Evolutionary conservation across 2,888 invertebrate species (phyloP), one percentile per base, ranked within the genome.

Genomic region (Serripes groenlandicus): DNA sequence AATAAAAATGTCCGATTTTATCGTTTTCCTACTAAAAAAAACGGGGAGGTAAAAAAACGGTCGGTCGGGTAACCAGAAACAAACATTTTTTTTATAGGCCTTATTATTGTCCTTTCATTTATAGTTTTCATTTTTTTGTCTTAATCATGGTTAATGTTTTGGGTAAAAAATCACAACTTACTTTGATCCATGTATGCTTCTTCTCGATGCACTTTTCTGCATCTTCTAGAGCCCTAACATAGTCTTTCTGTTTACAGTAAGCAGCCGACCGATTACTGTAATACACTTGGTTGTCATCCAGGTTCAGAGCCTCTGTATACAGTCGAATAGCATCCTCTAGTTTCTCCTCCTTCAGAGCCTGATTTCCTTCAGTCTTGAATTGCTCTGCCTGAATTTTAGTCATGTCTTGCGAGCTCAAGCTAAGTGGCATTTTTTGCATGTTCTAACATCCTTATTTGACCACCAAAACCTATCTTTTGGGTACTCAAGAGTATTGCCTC

Each of bases 261-360:
- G 98, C 98, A 7, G 98, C 98, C 0, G 98, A 98, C 75, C 98
- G 96, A 95, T 98, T 98, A 91, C 98, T 98, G 92, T 96, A 98
- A 32, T 98, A 95, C 93, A 98, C 98, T 95, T 98, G 97, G 95
- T 98, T 98, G 52, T 95, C 96, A 93, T 98, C 98, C 81, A 98
- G 94, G 21, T 95, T 95, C 85, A 98, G 97, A 5, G 97, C 98
- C 91, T 97, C 96, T 2, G 97, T 96, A 93, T 98, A 98, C 90
- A 95, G 96, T 86, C 96, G 96, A 72, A 98, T 96, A 0, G 98
- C 98, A 88, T 97, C 97, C 11, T 97, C 96, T 87, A 96, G 97
- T 78, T 97, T 97, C 70, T 97, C 97, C 21, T 96, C 96, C 84
- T 97, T 96, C 90, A 98, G 95, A 28, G 98, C 98, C 37, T 96